phyloP scores from a whole-genome alignment of 1,140 invertebrate genomes.

The Coenobita brevimanus region DNA sequence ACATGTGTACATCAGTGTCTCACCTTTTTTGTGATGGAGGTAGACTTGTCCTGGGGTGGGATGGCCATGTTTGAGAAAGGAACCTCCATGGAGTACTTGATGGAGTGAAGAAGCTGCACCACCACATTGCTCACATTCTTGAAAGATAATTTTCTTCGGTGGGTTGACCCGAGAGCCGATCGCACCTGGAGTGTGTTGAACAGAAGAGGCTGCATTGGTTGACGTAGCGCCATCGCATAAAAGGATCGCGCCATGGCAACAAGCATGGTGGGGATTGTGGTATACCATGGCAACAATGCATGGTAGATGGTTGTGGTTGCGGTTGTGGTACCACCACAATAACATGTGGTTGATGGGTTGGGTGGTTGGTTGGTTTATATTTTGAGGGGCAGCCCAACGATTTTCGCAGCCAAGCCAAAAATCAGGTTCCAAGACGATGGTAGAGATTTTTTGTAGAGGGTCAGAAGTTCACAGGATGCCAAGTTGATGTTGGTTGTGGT shows the following conservation, averaged over 20 bases:
- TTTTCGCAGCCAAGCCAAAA: neutral
- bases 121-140: slow-evolving; percentile 94
- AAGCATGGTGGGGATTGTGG: slow-evolving; percentile 9
- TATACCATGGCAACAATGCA: neutral
- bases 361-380: no score
- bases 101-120: slow-evolving; percentile 90
- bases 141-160: slow-evolving; percentile 86
- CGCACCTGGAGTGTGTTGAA: slow-evolving; percentile 83
- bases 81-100: slow-evolving; percentile 93
- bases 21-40: slow-evolving; percentile 72
- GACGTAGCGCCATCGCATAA: neutral
- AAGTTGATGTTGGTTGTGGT: slow-evolving; percentile 58
- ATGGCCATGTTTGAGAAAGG: slow-evolving; percentile 93
- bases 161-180: slow-evolving; percentile 79
- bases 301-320: no score
- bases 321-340: no score
- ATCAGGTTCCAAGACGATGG: slow-evolving; percentile 5
- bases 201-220: slow-evolving; percentile 59
- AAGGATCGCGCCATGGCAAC: neutral
- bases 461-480: slow-evolving; percentile 35
- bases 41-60: slow-evolving; percentile 71
- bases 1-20: no score
- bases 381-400: neutral
- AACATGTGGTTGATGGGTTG: no score
- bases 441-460: neutral